Conservation (phyloP, 2,113 vertebrate genomes). For the Neotoma lepida region DNA sequence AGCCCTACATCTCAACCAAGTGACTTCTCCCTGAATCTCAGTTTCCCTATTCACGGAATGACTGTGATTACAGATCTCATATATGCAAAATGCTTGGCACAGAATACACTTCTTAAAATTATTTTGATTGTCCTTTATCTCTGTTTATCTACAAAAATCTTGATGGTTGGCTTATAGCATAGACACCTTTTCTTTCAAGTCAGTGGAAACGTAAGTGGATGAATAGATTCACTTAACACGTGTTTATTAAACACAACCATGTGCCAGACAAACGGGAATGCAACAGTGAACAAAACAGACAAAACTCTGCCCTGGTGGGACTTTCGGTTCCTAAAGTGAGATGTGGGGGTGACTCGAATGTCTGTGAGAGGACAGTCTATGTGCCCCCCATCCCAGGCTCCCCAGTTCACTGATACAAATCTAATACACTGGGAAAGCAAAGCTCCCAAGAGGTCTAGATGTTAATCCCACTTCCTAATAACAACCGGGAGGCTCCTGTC, state of each 20-base stretch:
- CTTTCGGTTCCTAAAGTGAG: background rate
- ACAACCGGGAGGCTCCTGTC: slow-evolving; percentile 25
- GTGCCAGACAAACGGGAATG: background rate
- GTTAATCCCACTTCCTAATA: slow-evolving; percentile 8
- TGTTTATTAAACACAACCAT: background rate
- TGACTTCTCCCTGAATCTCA: slow-evolving; percentile 21
- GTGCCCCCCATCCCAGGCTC: background rate
- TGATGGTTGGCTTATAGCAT: background rate
- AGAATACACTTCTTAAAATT: background rate
- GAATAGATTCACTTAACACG: background rate
- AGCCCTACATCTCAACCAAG: background rate
- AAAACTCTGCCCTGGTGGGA: background rate
- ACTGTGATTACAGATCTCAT: background rate
- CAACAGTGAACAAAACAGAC: slow-evolving; percentile 13
- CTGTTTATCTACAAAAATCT: background rate
- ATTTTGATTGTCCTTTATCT: background rate
- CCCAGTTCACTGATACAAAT: slow-evolving; percentile 33
- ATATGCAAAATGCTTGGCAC: background rate
- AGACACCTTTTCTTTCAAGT: background rate
- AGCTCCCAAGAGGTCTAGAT: background rate
- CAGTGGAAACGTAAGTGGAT: background rate
- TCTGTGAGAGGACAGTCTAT: background rate
- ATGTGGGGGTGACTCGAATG: background rate
- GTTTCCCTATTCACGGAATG: slow-evolving; percentile 26
- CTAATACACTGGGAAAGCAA: slow-evolving; percentile 8